Conservation (phyloP, 2,797 vertebrate species). For the Otolemur crassicaudatus region DNA sequence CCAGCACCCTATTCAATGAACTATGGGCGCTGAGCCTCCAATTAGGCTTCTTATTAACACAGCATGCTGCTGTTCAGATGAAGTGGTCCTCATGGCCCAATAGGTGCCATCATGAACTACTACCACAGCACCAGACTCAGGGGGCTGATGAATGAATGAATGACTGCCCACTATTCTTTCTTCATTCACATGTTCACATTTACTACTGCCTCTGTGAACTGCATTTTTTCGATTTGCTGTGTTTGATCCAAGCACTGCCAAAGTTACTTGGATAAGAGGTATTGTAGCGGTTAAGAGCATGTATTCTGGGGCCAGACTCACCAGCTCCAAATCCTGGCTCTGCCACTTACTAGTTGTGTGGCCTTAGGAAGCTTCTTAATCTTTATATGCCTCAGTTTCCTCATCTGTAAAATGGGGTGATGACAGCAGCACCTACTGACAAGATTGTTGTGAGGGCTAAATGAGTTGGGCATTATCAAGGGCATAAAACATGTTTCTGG, state of each 20-base stretch:
- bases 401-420: background rate
- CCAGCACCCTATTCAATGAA: too few species aligned
- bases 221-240: background rate
- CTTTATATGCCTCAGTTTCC: background rate
- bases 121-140: background rate
- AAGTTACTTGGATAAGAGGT: slow-evolving; percentile 33
- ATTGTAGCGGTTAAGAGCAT: slow-evolving; percentile 10
- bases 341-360: slow-evolving; percentile 6
- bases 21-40: background rate
- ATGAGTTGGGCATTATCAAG: background rate
- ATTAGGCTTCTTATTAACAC: slow-evolving; percentile 35
- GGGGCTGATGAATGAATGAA: background rate
- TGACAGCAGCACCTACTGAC: background rate
- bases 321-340: slow-evolving; percentile 13
- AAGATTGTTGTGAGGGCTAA: background rate
- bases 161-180: background rate
- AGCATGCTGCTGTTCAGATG: background rate
- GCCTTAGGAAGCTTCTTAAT: slow-evolving; percentile 30
- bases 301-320: background rate
- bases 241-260: background rate
- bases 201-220: background rate
- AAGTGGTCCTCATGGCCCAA: background rate
- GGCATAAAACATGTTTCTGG: background rate
- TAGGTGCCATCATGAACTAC: background rate
- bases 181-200: background rate